These are phyloP conservation scores for Mylabris phalerata DNA, from an alignment of 1,140 invertebrate genomes.

Conservation along the genomic window DNA sequence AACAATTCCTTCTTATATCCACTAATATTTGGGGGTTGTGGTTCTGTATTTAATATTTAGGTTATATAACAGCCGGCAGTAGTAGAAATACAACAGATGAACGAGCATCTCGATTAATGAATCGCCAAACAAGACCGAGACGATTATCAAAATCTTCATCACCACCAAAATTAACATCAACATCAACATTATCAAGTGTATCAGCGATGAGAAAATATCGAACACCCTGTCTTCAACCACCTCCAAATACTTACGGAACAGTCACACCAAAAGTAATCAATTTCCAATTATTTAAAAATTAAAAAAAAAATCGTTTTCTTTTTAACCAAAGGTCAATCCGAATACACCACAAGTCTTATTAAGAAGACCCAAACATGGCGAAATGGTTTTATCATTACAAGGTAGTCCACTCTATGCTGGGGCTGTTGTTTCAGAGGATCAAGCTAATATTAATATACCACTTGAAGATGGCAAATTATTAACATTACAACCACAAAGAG, in stretches of 20 bases:
- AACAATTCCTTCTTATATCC: slow-evolving; percentile 1
- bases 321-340: slow-evolving; percentile 44
- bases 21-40: slow-evolving; percentile 3
- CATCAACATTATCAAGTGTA: background rate
- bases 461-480: slow-evolving; percentile 54
- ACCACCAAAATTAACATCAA: background rate
- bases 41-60: background rate
- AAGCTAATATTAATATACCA: slow-evolving; percentile 56
- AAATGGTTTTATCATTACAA: slow-evolving; percentile 61
- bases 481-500: slow-evolving; percentile 50
- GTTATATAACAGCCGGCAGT: slow-evolving; percentile 9
- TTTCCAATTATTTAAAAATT: too few species aligned
- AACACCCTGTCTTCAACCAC: slow-evolving; percentile 14
- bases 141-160: slow-evolving; percentile 1
- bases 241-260: slow-evolving; percentile 9
- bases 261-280: slow-evolving; percentile 24
- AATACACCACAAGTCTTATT: slow-evolving; percentile 54
- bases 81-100: slow-evolving; percentile 6
- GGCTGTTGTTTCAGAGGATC: slow-evolving; percentile 40
- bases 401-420: slow-evolving; percentile 57
- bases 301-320: background rate
- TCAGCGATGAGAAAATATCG: background rate
- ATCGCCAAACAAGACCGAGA: background rate
- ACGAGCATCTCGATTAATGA: background rate
- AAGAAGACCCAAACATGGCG: slow-evolving; percentile 53